These are phyloP conservation scores for Onchidella celtica DNA, from an alignment of 2,888 invertebrate species.

Conservation along the genomic window DNA sequence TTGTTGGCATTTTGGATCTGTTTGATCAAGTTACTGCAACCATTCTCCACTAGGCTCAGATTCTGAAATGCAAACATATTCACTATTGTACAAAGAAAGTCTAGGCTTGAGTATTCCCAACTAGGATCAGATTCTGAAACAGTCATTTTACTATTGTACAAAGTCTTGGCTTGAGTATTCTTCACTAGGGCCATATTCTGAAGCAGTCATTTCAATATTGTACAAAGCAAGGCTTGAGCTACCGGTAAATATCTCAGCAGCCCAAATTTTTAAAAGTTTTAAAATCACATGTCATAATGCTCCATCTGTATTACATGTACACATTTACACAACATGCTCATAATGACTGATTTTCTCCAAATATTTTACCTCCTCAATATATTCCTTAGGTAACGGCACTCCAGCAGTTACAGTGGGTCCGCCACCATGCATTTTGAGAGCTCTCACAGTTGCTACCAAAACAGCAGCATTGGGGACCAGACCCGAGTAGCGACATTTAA, in stretches of 20 bases:
- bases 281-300: not conserved
- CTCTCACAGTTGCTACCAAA: constrained; percentile 94
- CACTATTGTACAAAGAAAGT: too few species aligned
- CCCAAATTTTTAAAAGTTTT: not conserved
- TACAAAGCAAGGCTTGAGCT: too few species aligned
- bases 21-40: constrained; percentile 93
- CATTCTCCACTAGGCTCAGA: constrained; percentile 90
- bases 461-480: constrained; percentile 93
- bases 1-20: constrained; percentile 95
- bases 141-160: too few species aligned
- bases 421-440: constrained; percentile 99
- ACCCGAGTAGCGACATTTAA: constrained; percentile 95
- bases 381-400: constrained; percentile 90
- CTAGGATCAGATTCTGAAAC: too few species aligned
- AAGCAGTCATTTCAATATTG: too few species aligned
- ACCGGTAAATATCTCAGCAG: too few species aligned
- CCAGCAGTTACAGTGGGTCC: constrained; percentile 93
- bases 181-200: too few species aligned
- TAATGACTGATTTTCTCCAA: not conserved
- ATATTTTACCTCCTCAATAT: constrained; percentile 83
- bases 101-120: too few species aligned
- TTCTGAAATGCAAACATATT: constrained; percentile 84
- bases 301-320: not conserved
- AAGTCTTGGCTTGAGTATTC: too few species aligned
- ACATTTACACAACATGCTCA: not conserved